Evolutionary conservation across 1,140 invertebrate genomes (phyloP).

Genomic region (Eurosta solidaginis): DNA sequence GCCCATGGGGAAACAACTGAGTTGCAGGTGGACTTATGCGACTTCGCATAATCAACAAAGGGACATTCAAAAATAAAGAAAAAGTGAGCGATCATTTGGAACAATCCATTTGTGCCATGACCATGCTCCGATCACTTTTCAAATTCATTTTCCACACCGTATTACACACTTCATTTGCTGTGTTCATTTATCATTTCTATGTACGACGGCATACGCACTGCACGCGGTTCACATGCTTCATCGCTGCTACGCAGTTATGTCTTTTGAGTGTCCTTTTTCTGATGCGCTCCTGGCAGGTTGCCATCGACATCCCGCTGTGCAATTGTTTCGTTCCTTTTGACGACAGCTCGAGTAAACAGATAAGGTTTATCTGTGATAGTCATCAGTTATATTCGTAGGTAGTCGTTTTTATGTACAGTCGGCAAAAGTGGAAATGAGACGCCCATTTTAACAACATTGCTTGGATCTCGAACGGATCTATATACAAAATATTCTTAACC

Average conservation of each 20-base stretch:
- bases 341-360: neutral
- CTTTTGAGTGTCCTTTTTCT: constrained; percentile 20
- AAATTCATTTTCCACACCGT: neutral
- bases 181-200: constrained; percentile 24
- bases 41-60: neutral
- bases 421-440: too few relatives aligned
- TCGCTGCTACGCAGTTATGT: neutral
- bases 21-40: neutral
- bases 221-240: neutral
- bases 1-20: neutral
- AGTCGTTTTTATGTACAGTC: too few relatives aligned
- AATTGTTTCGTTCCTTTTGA: neutral
- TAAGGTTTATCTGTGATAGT: neutral
- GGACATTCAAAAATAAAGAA: neutral
- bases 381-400: neutral
- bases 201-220: constrained; percentile 18
- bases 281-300: constrained; percentile 8
- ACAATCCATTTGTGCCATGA: neutral
- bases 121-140: neutral
- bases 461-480: too few relatives aligned
- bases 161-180: constrained; percentile 20
- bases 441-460: too few relatives aligned
- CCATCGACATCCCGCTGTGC: neutral
- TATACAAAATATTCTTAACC: too few relatives aligned
- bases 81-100: neutral